Base-by-base conservation (phyloP, 2,888 invertebrate species). In the Lepidocyrtinus sp. region DNA sequence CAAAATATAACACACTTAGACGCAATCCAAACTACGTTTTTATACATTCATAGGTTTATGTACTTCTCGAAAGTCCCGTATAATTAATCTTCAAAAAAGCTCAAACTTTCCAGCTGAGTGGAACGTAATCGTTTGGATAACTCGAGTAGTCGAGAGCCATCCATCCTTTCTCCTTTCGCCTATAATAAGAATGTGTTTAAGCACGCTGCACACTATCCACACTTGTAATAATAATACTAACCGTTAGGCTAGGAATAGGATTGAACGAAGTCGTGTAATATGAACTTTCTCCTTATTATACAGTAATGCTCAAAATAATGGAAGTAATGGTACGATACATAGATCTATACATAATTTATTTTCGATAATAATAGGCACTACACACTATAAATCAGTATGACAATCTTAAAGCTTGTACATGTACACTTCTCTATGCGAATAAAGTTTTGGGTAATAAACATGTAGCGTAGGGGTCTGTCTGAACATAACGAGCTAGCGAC, bases 51-150 rank as follows among this genome's bases (percentile, higher is more conserved):
- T n/a, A 55, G n/a, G 9, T n/a, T 7, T 55, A 55, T 55, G 9
- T 5, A 55, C 22, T 45, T 50, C 50, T 69, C 45, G 68, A 63
- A 62, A 76, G 69, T 69, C 63, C 59, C 70, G 70, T 76, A 76
- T 76, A 76, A 76, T 76, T 76, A 76, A 76, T 76, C 70, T 76
- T 76, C 75, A 70, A 70, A 69, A 36, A 76, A 76, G 70, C 64
- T 70, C 62, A 64, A 62, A 76, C 19, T 76, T 76, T 76, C 59
- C 70, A 70, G 75, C 64, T 76, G 75, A 76, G 64, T 76, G 75
- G 70, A 69, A 19, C 64, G 64, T 70, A 70, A 76, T 76, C 75
- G 70, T 50, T 70, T 62, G 75, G 69, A 75, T 75, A 69, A 75
- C 62, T 75, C 62, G 65, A 70, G 59, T 26, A 61, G 70, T 46